Conservation (phyloP, 2,888 invertebrate genomes). For the Amphipyra berbera region DNA sequence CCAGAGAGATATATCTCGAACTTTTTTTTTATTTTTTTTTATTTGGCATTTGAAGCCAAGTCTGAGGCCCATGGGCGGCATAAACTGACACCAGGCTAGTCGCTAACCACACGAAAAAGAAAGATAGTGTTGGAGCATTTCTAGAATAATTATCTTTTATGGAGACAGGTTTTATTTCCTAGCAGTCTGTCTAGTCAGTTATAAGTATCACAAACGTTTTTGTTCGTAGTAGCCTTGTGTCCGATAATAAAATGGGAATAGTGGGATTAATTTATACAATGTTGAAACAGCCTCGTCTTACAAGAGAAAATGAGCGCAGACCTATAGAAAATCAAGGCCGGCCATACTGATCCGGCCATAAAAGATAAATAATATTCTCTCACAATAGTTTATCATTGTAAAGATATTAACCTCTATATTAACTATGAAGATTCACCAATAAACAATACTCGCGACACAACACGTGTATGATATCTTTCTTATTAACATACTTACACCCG, state of each 20-base stretch:
- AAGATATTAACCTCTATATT: constrained; percentile 37
- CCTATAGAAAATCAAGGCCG: constrained; percentile 44
- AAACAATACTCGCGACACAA: constrained; percentile 23
- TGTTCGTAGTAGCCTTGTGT: constrained; percentile 13
- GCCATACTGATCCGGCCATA: constrained; percentile 44
- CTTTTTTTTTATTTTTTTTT: too few relatives aligned
- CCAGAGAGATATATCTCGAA: too few relatives aligned
- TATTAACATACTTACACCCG: constrained; percentile 41
- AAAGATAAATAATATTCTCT: constrained; percentile 44
- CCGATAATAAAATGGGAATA: constrained; percentile 39
- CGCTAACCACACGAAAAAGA: too few relatives aligned
- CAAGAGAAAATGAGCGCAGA: constrained; percentile 46
- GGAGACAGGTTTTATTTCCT: constrained; percentile 9
- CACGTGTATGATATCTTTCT: constrained; percentile 38
- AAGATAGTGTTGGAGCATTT: too few relatives aligned
- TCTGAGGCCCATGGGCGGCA: too few relatives aligned
- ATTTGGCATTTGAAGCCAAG: too few relatives aligned
- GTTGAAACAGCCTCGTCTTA: constrained; percentile 18
- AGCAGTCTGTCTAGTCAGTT: not conserved
- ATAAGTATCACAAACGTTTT: constrained; percentile 15
- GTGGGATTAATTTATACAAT: constrained; percentile 37
- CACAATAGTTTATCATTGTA: constrained; percentile 35
- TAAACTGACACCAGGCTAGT: too few relatives aligned
- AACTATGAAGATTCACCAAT: constrained; percentile 25
- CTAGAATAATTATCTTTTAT: too few relatives aligned